phyloP scores from a whole-genome alignment of 2,797 vertebrate genomes.

The Orientallactaga sibirica region DNA sequence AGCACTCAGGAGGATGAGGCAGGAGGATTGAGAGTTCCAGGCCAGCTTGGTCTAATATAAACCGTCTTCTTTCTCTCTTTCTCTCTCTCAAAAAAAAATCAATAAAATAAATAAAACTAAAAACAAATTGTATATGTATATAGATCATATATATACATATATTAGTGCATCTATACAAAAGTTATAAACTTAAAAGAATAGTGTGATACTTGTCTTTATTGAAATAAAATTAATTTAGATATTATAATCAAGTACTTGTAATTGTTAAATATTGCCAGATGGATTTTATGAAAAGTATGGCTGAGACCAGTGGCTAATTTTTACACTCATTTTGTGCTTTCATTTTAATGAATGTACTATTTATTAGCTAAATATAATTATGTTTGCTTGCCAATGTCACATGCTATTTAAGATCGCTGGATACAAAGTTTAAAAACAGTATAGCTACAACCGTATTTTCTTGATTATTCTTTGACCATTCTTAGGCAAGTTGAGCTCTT shows the following conservation, averaged over 20 bases:
- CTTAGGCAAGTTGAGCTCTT: neutral
- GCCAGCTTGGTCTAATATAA: neutral
- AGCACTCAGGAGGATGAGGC: neutral
- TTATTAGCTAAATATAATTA: neutral
- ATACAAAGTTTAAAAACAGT: neutral
- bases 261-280: conserved; percentile 12
- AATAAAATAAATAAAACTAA: neutral
- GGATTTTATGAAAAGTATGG: neutral
- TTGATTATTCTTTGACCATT: neutral
- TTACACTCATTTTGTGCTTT: neutral
- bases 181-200: conserved; percentile 20
- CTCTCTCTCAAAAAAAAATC: neutral
- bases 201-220: neutral
- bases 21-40: neutral
- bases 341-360: conserved; percentile 19
- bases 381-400: neutral
- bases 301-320: conserved; percentile 26
- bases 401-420: neutral
- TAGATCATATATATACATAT: neutral
- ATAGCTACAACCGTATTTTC: neutral
- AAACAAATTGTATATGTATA: neutral
- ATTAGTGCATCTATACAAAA: conserved; percentile 9
- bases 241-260: conserved; percentile 3
- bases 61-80: neutral
- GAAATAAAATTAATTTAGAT: conserved; percentile 53